These are phyloP conservation scores for Takifugu flavidus DNA, from an alignment of 2,113 vertebrate genomes.

Conservation along the genomic window DNA sequence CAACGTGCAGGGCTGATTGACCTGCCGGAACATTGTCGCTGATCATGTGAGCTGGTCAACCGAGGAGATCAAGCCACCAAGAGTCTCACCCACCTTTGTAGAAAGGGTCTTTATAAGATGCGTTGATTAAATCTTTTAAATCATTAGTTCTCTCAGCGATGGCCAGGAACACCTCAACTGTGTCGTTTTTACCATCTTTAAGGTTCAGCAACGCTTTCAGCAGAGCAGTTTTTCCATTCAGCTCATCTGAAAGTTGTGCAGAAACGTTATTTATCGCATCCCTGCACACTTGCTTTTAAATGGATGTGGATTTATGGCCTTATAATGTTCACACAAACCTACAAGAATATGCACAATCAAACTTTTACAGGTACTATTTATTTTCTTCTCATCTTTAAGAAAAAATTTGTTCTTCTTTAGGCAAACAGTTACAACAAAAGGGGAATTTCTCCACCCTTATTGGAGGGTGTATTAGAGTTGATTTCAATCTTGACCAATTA, in stretches of 20 bases:
- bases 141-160: slow-evolving; percentile 81
- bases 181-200: slow-evolving; percentile 78
- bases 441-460: no score
- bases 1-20: slow-evolving; percentile 85
- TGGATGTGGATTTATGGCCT: background rate
- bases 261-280: no score
- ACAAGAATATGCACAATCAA: background rate
- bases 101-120: slow-evolving; percentile 79
- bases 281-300: background rate
- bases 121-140: slow-evolving; percentile 79
- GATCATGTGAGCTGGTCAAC: no score
- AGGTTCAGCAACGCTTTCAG: slow-evolving; percentile 87
- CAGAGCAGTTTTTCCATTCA: slow-evolving; percentile 83
- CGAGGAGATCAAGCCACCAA: no score
- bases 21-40: slow-evolving; percentile 54
- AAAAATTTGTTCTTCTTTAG: no score
- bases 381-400: no score
- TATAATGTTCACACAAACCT: background rate
- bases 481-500: no score
- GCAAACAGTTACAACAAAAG: no score
- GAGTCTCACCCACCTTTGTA: slow-evolving; percentile 76
- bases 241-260: slow-evolving; percentile 70
- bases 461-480: no score
- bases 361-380: no score
- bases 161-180: slow-evolving; percentile 80